Base-by-base conservation (phyloP, 2,888 invertebrate species). In the Protula sp. region DNA sequence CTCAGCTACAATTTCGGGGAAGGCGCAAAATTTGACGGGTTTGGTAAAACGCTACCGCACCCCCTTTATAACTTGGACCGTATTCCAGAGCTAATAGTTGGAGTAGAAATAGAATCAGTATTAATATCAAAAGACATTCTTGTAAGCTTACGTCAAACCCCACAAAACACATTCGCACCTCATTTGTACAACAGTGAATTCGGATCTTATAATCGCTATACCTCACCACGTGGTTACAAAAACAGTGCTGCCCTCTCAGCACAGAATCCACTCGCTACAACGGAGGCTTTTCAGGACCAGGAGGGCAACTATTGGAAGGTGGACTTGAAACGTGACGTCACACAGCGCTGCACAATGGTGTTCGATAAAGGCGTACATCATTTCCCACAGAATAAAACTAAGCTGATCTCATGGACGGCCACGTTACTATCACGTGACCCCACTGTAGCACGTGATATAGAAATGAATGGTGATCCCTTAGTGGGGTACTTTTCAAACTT, bases 1-100 rank as follows among this genome's bases (percentile, higher is more conserved):
- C 57, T 70, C 5, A 59, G 60, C 3, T 69, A 70, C 55, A 58
- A 65, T 47, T 70, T 67, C 47, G 70, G 70, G 9, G 68, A 70
- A 47, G 68, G 70, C 14, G 68, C 70, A 3, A 67, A 67, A 53
- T 70, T 64, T 51, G 70, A 70, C 47, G 70, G 70, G 9, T 70
- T 70, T 54, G 70, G 70, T 4, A 70, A 69, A 55, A 69, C 70
- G 9, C 63, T 70, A 1, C 51, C 63, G 14, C 58, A 65, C 45
- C 47, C 56, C 24, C 31, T 69, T 22, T 51, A 57, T 24, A 62
- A 65, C 50, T 57, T 57, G 4, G 60, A 63, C 26, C 62, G 57
- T 30, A 27, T 65, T 47, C 55, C 29, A 19, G 58, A 62, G 52
- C 27, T 69, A 22, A 55, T 54, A 3, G 62, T 65, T n/a, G 67